phyloP scores from a whole-genome alignment of 2,888 invertebrate species.

The Macrophya annulata region DNA sequence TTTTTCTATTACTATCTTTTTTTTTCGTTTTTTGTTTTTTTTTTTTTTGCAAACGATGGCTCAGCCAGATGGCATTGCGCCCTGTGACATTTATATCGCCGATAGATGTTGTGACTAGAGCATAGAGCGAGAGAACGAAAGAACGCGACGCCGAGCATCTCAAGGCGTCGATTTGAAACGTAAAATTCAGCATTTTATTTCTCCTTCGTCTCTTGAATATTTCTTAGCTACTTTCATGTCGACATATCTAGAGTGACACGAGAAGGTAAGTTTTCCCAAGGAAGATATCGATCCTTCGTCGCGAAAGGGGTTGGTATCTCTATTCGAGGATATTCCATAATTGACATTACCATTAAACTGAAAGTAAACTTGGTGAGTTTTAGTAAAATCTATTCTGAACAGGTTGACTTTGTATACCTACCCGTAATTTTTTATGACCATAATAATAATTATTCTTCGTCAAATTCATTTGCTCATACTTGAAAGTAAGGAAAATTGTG shows the following conservation, averaged over 20 bases:
- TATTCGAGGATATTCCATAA: background rate
- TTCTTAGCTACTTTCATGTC: background rate
- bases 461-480: background rate
- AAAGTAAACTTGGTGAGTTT: background rate
- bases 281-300: slow-evolving; percentile 17
- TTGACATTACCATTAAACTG: background rate
- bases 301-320: background rate
- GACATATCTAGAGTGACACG: background rate
- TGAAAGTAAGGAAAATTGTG: background rate
- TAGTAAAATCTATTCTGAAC: background rate
- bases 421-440: background rate
- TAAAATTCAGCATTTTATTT: slow-evolving; percentile 24
- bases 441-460: background rate
- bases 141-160: slow-evolving; percentile 29
- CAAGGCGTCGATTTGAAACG: slow-evolving; percentile 31
- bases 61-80: slow-evolving; percentile 47
- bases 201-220: background rate
- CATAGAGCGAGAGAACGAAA: slow-evolving; percentile 17
- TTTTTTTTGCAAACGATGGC: slow-evolving; percentile 35
- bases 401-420: background rate
- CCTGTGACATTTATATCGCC: slow-evolving; percentile 52
- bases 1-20: slow-evolving; percentile 34
- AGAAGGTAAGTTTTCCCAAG: background rate
- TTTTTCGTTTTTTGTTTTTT: no score
- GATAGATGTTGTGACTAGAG: slow-evolving; percentile 51